Base-by-base conservation (phyloP, 2,888 invertebrate species). In the Leptinotarsa juncta region DNA sequence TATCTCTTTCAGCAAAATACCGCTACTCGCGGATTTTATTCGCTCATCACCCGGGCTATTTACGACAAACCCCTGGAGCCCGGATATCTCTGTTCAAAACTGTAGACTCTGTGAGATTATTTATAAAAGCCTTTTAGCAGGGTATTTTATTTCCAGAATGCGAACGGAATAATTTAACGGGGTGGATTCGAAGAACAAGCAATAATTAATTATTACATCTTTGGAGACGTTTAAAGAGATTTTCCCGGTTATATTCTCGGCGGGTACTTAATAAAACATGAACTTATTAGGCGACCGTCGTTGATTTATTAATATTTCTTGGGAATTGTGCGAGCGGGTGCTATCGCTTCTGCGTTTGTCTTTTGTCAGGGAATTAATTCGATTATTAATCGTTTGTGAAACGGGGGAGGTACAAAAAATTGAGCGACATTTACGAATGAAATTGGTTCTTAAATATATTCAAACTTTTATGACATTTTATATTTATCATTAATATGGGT, bases 181-280 rank as follows among this genome's bases (percentile, higher is more conserved):
- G 72, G 71, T 65, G 70, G 73, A 68, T 73, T 69, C 51, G 16
- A 57, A 68, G 62, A 71, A 71, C 68, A 57, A 67, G 65, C 51
- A 71, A 71, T 71, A 74, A 68, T 74, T 74, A 74, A 74, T 74
- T 74, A 71, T 68, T 53, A 53, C 71, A 42, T 68, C 68, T 74
- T 74, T 49, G 55, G 68, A 42, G 26, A 50, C 48, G 68, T 23
- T 72, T 42, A 62, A 69, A 65, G 67, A 55, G 67, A 67, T 67
- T 68, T 68, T 71, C 62, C 57, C 26, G 60, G 67, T 66, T 67
- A 32, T 69, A 62, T 68, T 72, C 72, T 69, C 62, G 72, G n/a
- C 62, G 62, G 62, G 62, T 62, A 68, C 72, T 75, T 70, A 72
- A 74, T 74, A 71, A 75, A 72, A 72, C 72, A 69, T 67, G 48